Percentiles rank a stretch among this genome's conserved stretches.
Conservation (phyloP, 2,797 vertebrate genomes). For the Remorina albescens region DNA sequence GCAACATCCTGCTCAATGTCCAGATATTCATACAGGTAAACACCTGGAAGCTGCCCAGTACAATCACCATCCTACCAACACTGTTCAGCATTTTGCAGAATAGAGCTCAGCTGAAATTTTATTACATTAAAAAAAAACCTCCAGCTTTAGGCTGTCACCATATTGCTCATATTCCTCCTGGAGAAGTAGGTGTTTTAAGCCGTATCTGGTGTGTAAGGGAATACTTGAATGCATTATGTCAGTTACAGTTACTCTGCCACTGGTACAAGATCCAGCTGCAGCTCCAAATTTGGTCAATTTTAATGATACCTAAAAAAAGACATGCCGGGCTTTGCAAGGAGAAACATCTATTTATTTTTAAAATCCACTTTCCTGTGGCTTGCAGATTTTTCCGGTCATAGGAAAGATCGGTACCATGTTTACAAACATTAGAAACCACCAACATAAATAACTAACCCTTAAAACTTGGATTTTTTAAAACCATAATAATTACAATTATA, state of each 20-base stretch:
- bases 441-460: not conserved
- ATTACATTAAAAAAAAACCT: constrained; percentile 33
- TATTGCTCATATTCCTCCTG: not conserved
- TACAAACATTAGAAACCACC: not conserved
- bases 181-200: not conserved
- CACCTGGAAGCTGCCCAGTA: constrained; percentile 40
- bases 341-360: not conserved
- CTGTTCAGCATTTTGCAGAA: constrained; percentile 15
- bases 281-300: not conserved
- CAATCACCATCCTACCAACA: constrained; percentile 20
- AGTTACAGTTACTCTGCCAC: not conserved
- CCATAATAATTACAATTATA: not conserved
- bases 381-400: not conserved
- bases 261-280: not conserved
- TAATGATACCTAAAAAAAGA: not conserved
- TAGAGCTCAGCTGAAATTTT: not conserved
- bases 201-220: not conserved
- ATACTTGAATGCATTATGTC: not conserved
- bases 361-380: not conserved
- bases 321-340: not conserved
- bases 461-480: not conserved
- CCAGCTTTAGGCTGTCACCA: constrained; percentile 12
- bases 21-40: constrained; percentile 10
- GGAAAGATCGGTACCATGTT: not conserved
- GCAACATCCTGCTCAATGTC: not conserved